Evolutionary conservation across 1,140 invertebrate species (phyloP), one percentile per base, ranked within the genome.

Genomic region (Bactericera cockerelli): DNA sequence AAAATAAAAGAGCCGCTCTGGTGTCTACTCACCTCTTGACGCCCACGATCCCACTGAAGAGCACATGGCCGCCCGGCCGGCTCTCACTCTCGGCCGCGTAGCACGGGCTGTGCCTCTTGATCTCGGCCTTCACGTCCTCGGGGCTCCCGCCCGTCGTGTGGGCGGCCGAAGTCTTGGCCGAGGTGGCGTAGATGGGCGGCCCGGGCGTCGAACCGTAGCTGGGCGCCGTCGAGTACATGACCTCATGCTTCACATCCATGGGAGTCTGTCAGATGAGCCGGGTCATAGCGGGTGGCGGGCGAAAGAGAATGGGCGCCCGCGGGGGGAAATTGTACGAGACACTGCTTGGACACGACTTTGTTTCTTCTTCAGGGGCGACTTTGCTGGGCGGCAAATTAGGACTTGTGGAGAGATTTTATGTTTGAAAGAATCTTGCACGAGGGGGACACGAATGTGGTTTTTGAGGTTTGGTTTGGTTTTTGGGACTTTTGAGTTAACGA

Each of bases 241-340:
- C 42, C 22, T 49, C 42, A 49, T 49, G 42, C 22, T 49, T 49
- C 42, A 49, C n/a, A 49, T 49, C 42, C 42, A 49, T 49, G 42
- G 42, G 42, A 8, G n/a, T 49, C 22, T 22, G 42, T 49, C 42
- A 49, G 22, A 49, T 49, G 22, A 49, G 42, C n/a, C n/a, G 3
- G n/a, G 22, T 49, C 42, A 49, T 49, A 6, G 4, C 13, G 28
- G 4, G 28, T 31, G 28, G 28, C 4, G 28, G 28, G 28, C n/a
- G n/a, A n/a, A n/a, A n/a, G n/a, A n/a, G n/a, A 13, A 31, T 4
- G 28, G 28, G 28, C 4, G 13, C 28, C 4, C 28, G 28, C 4
- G 28, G 28, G 28, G 28, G 28, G 28, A 31, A 4, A 31, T n/a
- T n/a, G n/a, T n/a, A n/a, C n/a, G n/a, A n/a, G n/a, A n/a, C n/a